Percentiles rank a stretch among this genome's conserved stretches.
These are phyloP conservation scores for Antidorcas marsupialis DNA, from an alignment of 2,113 vertebrate genomes.

Conservation along the genomic window DNA sequence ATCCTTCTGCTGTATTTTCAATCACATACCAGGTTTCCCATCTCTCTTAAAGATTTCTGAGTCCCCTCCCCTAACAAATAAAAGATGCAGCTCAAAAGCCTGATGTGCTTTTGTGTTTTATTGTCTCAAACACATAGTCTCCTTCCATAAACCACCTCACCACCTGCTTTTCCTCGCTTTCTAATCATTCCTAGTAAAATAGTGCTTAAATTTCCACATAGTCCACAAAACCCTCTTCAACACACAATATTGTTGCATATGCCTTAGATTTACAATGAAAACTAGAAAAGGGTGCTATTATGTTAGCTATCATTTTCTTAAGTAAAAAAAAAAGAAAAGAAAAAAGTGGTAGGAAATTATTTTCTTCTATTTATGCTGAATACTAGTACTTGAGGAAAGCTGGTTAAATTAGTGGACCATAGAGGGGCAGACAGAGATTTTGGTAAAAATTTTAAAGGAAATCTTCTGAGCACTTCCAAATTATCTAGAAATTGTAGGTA, in stretches of 20 bases:
- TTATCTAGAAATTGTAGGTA: background rate
- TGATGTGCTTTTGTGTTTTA: background rate
- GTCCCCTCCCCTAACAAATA: background rate
- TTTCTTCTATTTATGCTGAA: conserved; percentile 15
- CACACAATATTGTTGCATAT: background rate
- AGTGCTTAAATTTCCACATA: background rate
- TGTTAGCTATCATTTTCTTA: background rate
- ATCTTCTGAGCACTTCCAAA: background rate
- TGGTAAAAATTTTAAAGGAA: background rate
- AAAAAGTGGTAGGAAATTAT: background rate
- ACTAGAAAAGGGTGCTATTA: background rate
- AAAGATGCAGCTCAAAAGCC: background rate
- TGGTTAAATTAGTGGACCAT: background rate
- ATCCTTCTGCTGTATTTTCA: background rate
- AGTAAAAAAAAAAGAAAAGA: background rate
- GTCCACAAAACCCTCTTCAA: background rate
- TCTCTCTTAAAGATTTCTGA: background rate
- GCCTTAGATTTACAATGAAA: background rate
- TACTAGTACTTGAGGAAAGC: background rate
- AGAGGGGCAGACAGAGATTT: background rate
- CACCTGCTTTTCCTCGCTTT: background rate
- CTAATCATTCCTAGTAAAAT: background rate
- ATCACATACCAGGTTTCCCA: background rate
- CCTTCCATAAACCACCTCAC: background rate
- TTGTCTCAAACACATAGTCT: background rate